phyloP scores from a whole-genome alignment of 2,888 invertebrate species.

The Pollenia griseotomentosa region DNA sequence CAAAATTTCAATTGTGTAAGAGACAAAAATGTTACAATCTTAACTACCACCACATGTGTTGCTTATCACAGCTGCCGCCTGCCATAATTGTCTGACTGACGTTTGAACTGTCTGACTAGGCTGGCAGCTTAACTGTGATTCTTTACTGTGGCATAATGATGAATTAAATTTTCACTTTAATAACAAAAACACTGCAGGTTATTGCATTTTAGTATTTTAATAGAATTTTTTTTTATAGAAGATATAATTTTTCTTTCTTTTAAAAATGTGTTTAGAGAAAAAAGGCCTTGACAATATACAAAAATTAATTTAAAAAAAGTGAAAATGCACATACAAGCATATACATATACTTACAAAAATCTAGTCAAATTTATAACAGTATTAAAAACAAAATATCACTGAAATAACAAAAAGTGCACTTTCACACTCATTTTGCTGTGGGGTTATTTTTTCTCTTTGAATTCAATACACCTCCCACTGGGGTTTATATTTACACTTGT shows the following conservation, averaged over 20 bases:
- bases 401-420: slow-evolving; percentile 46
- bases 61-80: slow-evolving; percentile 3
- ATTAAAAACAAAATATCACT: slow-evolving; percentile 38
- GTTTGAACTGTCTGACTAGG: slow-evolving; percentile 6
- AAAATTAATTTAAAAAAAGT: background rate
- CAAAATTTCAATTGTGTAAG: slow-evolving; percentile 14
- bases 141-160: slow-evolving; percentile 40
- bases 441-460: background rate
- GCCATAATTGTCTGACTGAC: slow-evolving; percentile 18
- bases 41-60: slow-evolving; percentile 48
- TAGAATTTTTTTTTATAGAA: slow-evolving; percentile 43
- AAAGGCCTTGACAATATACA: slow-evolving; percentile 50
- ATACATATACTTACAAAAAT: background rate
- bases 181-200: slow-evolving; percentile 65
- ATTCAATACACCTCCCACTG: slow-evolving; percentile 36
- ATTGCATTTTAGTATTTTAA: slow-evolving; percentile 61
- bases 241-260: background rate
- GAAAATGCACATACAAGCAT: background rate
- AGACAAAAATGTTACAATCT: background rate
- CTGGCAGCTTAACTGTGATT: slow-evolving; percentile 41
- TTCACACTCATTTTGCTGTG: slow-evolving; percentile 10
- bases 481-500: background rate
- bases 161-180: slow-evolving; percentile 64
- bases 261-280: slow-evolving; percentile 29
- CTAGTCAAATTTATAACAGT: background rate